phyloP scores from a whole-genome alignment of 2,888 invertebrate genomes.

The Ophion obscuratus region DNA sequence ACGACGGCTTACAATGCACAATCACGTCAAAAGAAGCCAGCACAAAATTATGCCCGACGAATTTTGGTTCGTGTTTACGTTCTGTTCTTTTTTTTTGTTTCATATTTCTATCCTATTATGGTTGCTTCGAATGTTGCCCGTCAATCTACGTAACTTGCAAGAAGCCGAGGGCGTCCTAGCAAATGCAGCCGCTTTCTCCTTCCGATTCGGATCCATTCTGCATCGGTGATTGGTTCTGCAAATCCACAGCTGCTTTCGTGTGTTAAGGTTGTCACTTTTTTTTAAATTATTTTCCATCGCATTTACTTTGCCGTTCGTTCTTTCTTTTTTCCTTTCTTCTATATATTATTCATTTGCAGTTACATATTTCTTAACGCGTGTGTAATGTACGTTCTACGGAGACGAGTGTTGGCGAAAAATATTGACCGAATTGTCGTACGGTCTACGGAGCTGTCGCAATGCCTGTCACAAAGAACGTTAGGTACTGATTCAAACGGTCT shows the following conservation, averaged over 20 bases:
- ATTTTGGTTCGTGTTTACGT: slow-evolving; percentile 66
- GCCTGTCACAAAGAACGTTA: slow-evolving; percentile 33
- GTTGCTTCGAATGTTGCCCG: slow-evolving; percentile 18
- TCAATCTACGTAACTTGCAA: slow-evolving; percentile 37
- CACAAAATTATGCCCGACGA: slow-evolving; percentile 70
- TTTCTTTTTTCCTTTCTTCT: neutral
- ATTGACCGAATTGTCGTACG: neutral
- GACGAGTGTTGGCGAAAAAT: neutral
- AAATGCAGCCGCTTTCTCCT: slow-evolving; percentile 93
- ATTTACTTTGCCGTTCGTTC: neutral
- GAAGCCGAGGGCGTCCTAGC: slow-evolving; percentile 84
- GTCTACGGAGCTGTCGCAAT: slow-evolving; percentile 16
- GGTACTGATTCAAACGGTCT: slow-evolving; percentile 45
- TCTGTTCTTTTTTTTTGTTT: slow-evolving; percentile 43
- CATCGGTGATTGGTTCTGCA: slow-evolving; percentile 92
- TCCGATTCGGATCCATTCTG: slow-evolving; percentile 92
- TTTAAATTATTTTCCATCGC: slow-evolving; percentile 22
- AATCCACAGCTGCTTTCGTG: slow-evolving; percentile 89
- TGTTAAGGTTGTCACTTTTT: slow-evolving; percentile 79
- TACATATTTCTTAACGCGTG: neutral
- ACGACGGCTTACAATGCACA: slow-evolving; percentile 65
- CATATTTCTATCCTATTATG: slow-evolving; percentile 21
- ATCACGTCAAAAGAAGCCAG: slow-evolving; percentile 77
- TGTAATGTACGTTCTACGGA: neutral
- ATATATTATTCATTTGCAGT: neutral